Evolutionary conservation across 2,113 vertebrate genomes (phyloP).

Genomic region (Oenanthe oenanthe): DNA sequence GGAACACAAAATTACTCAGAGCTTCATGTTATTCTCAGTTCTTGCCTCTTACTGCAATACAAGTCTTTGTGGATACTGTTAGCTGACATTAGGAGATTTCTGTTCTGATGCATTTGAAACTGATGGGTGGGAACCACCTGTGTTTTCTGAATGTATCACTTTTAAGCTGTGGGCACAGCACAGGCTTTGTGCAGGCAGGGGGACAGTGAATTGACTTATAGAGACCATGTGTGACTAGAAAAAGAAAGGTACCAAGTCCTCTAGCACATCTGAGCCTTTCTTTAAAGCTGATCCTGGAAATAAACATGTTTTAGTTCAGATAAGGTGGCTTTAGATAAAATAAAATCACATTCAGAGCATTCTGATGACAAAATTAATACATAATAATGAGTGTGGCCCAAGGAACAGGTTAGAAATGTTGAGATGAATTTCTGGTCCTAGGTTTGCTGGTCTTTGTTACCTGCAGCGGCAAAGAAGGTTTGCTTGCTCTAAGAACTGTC

Average conservation of each 20-base stretch:
- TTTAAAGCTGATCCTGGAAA: not conserved
- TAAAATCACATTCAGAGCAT: not conserved
- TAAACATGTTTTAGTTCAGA: not conserved
- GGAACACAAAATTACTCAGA: not conserved
- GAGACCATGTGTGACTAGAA: not conserved
- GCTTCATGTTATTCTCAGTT: not conserved
- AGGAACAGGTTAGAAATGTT: not conserved
- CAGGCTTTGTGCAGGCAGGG: not conserved
- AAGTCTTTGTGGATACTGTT: not conserved
- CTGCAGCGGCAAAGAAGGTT: not conserved
- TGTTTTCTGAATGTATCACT: not conserved
- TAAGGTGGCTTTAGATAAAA: not conserved
- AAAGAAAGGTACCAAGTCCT: not conserved
- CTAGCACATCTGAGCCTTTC: not conserved
- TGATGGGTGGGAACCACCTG: not conserved
- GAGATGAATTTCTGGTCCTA: not conserved
- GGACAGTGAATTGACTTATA: not conserved
- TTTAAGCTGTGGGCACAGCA: not conserved
- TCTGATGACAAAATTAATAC: fast-evolving
- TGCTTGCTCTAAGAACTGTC: not conserved
- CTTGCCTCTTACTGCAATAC: not conserved
- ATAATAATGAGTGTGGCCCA: not conserved
- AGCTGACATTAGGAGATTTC: not conserved
- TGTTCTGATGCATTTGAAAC: not conserved
- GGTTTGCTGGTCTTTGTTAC: not conserved